phyloP scores from a whole-genome alignment of 2,113 vertebrate genomes.

The Periophthalmus modestus region DNA sequence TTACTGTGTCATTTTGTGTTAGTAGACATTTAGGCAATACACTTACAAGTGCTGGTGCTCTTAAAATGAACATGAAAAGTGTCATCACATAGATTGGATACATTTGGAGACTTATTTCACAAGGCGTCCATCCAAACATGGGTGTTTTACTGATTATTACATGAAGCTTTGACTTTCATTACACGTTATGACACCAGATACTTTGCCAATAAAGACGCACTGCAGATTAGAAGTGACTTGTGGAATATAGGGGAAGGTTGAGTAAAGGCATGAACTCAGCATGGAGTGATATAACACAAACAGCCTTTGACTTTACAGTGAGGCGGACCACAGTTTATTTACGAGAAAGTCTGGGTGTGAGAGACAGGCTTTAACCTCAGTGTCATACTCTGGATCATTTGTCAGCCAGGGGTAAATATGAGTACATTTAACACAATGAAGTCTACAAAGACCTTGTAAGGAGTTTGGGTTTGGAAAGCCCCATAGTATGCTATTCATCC shows the following conservation, averaged over 20 bases:
- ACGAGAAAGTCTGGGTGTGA: constrained; percentile 22
- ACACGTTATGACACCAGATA: background rate
- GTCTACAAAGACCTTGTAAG: constrained; percentile 53
- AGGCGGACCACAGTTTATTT: constrained; percentile 20
- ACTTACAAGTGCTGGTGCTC: background rate
- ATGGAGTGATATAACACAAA: constrained; percentile 30
- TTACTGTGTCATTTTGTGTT: background rate
- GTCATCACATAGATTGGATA: background rate
- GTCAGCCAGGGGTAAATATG: constrained; percentile 45
- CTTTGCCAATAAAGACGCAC: constrained; percentile 32
- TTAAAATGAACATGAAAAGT: background rate
- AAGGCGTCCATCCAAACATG: background rate
- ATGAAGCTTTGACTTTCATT: background rate
- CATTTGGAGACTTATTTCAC: background rate
- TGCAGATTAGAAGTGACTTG: constrained; percentile 31
- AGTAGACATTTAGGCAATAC: background rate
- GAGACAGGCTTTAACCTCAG: constrained; percentile 45
- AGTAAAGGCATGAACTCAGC: constrained; percentile 24
- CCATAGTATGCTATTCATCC: constrained; percentile 60
- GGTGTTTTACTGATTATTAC: background rate
- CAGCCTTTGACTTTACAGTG: constrained; percentile 32
- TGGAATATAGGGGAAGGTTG: constrained; percentile 42
- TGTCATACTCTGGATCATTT: constrained; percentile 32
- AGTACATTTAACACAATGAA: constrained; percentile 41
- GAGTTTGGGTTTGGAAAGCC: constrained; percentile 67